These are phyloP conservation scores for Hypocryptadius cinnamomeus DNA, from an alignment of 2,113 vertebrate species.

Conservation along the genomic window DNA sequence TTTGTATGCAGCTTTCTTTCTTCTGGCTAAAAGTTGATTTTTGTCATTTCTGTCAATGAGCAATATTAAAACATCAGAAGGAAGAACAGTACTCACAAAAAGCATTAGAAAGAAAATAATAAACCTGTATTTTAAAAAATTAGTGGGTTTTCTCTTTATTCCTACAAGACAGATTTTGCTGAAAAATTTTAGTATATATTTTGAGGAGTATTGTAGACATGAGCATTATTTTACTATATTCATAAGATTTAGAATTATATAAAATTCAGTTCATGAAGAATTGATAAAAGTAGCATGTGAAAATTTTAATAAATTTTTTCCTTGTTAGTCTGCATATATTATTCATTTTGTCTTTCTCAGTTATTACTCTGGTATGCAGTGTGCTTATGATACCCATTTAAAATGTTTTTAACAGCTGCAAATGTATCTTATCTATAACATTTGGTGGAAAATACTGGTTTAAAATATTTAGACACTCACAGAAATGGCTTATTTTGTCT, in stretches of 20 bases:
- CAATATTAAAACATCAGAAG: neutral
- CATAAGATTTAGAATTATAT: neutral
- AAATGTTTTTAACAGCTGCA: neutral
- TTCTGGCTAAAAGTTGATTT: neutral
- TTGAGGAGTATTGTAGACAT: neutral
- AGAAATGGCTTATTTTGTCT: neutral
- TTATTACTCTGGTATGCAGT: neutral
- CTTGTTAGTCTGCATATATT: neutral
- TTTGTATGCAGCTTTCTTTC: neutral
- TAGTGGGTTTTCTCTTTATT: neutral
- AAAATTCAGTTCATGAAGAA: neutral
- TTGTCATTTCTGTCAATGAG: neutral
- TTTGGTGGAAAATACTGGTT: neutral
- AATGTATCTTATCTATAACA: neutral
- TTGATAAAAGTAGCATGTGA: neutral
- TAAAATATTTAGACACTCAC: neutral
- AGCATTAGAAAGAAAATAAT: neutral
- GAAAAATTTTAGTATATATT: neutral
- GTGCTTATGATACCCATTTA: neutral
- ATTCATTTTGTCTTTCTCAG: neutral
- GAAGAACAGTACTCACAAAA: neutral
- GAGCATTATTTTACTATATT: neutral
- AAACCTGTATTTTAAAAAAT: neutral
- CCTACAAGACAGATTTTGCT: neutral
- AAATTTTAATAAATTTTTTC: neutral